A percentile compares a stretch with the other conserved stretches of the same genome.
Conservation (phyloP, 2,888 invertebrate species). For the Drosophila aldrichi region DNA sequence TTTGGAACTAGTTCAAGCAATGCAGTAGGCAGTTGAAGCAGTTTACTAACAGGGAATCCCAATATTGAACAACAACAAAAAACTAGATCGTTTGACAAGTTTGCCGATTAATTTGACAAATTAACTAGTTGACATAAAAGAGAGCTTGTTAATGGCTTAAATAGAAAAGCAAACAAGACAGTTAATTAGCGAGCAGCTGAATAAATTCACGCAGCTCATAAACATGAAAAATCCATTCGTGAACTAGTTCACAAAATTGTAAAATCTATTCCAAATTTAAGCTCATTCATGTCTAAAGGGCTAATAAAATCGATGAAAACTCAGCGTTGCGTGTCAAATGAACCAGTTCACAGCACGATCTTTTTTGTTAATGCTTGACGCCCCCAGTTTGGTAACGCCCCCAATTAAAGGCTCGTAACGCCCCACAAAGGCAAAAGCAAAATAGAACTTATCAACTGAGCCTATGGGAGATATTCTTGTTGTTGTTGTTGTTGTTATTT, state of each 20-base stretch:
- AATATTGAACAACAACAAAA: neutral
- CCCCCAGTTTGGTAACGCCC: conserved; percentile 41
- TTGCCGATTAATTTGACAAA: neutral
- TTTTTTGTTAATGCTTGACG: conserved; percentile 13
- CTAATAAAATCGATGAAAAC: neutral
- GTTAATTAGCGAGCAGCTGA: neutral
- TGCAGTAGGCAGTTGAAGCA: neutral
- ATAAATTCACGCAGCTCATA: neutral
- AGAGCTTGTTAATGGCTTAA: conserved; percentile 1
- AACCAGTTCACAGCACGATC: conserved; percentile 5
- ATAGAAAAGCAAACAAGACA: neutral
- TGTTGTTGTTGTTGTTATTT: neutral
- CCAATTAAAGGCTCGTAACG: conserved; percentile 33
- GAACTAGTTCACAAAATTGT: conserved; percentile 10
- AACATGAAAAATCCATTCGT: neutral
- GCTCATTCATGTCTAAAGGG: neutral
- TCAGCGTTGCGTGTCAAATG: neutral
- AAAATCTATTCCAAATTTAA: neutral
- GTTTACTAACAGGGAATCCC: neutral
- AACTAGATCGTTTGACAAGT: neutral
- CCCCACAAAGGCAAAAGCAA: conserved; percentile 28
- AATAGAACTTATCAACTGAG: conserved; percentile 32
- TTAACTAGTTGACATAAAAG: conserved; percentile 2
- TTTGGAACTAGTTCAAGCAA: conserved; percentile 13
- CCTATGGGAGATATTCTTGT: conserved; percentile 20